These are phyloP conservation scores for Pachyuromys duprasi DNA, from an alignment of 2,797 vertebrate species.

Conservation along the genomic window DNA sequence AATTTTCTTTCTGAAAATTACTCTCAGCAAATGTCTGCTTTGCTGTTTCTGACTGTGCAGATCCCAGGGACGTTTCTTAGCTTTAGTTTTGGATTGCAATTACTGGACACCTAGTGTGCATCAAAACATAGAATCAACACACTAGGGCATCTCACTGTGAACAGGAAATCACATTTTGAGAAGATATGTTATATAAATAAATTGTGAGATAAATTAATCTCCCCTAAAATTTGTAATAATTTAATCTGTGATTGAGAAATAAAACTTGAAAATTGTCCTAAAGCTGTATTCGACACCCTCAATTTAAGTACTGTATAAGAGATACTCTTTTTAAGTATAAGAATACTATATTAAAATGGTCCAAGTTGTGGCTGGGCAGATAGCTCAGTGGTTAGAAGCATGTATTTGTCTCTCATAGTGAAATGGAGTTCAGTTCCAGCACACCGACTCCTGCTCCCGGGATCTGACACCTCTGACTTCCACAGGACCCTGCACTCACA, in stretches of 20 bases:
- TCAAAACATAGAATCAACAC: not conserved
- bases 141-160: not conserved
- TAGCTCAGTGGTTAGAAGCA: not conserved
- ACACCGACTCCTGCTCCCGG: not conserved
- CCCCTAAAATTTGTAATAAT: not conserved
- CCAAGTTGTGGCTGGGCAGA: not conserved
- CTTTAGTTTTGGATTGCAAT: not conserved
- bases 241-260: constrained; percentile 15
- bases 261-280: constrained; percentile 6
- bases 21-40: not conserved
- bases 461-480: not conserved
- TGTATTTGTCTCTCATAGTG: too few species aligned
- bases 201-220: constrained; percentile 8
- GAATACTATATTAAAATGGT: constrained; percentile 6
- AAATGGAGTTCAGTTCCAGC: not conserved
- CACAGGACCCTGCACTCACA: not conserved
- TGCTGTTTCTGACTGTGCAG: not conserved
- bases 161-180: not conserved
- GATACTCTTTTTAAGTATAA: not conserved
- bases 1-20: constrained; percentile 20
- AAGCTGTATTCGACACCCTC: not conserved
- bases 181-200: constrained; percentile 44
- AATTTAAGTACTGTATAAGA: not conserved
- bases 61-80: not conserved
- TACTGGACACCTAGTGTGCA: not conserved